phyloP scores from a whole-genome alignment of 2,797 vertebrate genomes.

The Glyptemys insculpta region DNA sequence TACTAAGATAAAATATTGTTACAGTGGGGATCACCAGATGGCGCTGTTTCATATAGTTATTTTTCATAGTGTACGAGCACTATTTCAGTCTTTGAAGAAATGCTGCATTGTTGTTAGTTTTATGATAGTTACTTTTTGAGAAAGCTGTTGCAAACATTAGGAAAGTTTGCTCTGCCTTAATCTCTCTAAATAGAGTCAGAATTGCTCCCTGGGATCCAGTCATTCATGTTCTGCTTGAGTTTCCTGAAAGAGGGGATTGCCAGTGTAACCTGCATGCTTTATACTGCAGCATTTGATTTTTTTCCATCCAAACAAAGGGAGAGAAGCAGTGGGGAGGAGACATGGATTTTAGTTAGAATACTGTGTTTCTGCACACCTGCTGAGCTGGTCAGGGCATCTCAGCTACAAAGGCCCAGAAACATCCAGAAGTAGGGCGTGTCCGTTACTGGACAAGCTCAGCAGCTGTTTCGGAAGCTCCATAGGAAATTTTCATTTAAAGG shows the following conservation, averaged over 20 bases:
- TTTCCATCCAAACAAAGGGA: neutral
- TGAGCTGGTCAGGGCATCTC: no score
- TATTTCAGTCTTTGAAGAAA: neutral
- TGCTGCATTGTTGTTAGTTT: neutral
- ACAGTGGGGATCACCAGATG: neutral
- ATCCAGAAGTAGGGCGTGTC: no score
- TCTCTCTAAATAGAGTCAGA: neutral
- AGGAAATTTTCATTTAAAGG: neutral
- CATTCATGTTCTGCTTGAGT: neutral
- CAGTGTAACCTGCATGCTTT: neutral
- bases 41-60: neutral
- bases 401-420: no score
- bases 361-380: no score
- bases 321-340: neutral
- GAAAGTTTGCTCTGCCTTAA: neutral
- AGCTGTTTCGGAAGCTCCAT: neutral
- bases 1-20: neutral
- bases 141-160: neutral
- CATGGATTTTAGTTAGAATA: neutral
- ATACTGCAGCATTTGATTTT: neutral
- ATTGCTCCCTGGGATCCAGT: neutral
- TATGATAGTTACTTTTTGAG: neutral
- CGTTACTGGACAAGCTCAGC: no score
- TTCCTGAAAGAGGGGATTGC: neutral
- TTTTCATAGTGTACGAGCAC: neutral